Conservation (phyloP, 2,888 invertebrate species). For the Petrophora chlorosata region DNA sequence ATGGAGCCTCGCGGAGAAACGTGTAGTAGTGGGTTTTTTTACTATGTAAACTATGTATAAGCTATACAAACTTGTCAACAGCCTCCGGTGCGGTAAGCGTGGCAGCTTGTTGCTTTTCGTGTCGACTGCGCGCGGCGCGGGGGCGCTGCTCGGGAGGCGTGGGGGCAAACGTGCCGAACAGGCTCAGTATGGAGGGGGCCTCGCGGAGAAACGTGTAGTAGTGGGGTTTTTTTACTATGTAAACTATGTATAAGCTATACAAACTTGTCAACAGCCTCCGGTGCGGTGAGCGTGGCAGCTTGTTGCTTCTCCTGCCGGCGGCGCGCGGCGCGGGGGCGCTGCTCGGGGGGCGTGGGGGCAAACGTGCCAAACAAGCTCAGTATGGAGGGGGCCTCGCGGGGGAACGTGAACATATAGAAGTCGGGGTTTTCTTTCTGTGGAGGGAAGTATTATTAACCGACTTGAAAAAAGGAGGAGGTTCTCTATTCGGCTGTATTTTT, state of each 20-base stretch:
- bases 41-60: too few species aligned
- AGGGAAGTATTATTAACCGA: too few species aligned
- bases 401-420: conserved; percentile 60
- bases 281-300: conserved; percentile 68
- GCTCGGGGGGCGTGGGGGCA: conserved; percentile 58
- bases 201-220: conserved; percentile 55
- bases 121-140: conserved; percentile 45
- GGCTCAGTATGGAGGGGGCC: conserved; percentile 54
- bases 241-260: conserved; percentile 2
- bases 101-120: conserved; percentile 55
- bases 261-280: conserved; percentile 75
- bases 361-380: conserved; percentile 77
- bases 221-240: too few species aligned
- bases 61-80: conserved; percentile 57
- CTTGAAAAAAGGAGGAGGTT: too few species aligned
- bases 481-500: too few species aligned
- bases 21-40: too few species aligned
- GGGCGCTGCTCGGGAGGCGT: conserved; percentile 58
- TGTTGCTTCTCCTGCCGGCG: conserved; percentile 52
- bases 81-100: conserved; percentile 78
- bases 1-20: conserved; percentile 57
- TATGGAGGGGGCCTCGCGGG: conserved; percentile 56
- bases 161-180: conserved; percentile 77
- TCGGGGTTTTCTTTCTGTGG: conserved; percentile 59
- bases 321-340: conserved; percentile 50